Evolutionary conservation across 1,140 invertebrate species (phyloP), one percentile per base, ranked within the genome.

Genomic region (Drosophila sp.): DNA sequence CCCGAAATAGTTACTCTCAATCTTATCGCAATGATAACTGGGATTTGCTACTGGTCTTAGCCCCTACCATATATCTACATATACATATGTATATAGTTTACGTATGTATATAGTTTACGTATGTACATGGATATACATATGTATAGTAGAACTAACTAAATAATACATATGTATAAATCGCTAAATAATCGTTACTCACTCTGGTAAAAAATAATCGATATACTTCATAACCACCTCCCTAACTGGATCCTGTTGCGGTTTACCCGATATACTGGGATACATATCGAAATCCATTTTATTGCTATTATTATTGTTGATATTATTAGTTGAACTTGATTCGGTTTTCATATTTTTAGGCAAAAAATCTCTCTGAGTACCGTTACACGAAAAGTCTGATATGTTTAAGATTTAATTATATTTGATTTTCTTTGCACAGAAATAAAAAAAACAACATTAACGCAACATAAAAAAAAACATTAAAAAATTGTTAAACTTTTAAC

Each of bases 201-300:
- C 93, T 76, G 94, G 94, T 80, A 94, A 93, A 92, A 95, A 94
- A 90, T 94, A 94, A 92, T 95, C 94, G 75, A 95, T 94, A 91
- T 95, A 95, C 84, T 95, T 94, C 92, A 94, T 93, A 80, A 95
- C 94, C 66, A 94, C 94, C 91, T 94, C 94, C 76, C 94, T 92
- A 47, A 95, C 93, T 71, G 94, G 93, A 92, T 95, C 94, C 91
- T 94, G 94, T 92, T 94, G 44, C 44, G 25, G 94, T 92, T 94
- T 94, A 85, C 93, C 94, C 92, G 94, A 94, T 89, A 94, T 93
- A 89, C 93, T 94, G 83, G 93, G 92, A 92, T 94, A 94, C 77
- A 92, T 86, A 91, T 93, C 93, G 79, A 93, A 92, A 92, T 92
- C 93, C 93, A 94, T 93, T 82, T 78, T 85, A 62, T 29, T 73